phyloP scores from a whole-genome alignment of 2,888 invertebrate species.

The Oeneis ivallda region DNA sequence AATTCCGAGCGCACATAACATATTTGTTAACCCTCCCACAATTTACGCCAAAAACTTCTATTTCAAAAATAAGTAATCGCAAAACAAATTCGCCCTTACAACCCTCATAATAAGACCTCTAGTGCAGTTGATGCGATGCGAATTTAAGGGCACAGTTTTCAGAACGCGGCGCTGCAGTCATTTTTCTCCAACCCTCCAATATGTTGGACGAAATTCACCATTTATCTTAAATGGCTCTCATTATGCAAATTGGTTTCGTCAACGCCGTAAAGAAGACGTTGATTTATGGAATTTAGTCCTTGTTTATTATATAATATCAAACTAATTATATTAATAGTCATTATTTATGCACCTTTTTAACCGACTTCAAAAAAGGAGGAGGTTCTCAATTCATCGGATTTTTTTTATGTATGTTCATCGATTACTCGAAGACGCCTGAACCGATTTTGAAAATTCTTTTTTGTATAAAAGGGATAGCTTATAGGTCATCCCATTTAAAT shows the following conservation, averaged over 20 bases:
- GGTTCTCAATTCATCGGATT: too few relatives aligned
- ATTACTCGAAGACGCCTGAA: too few relatives aligned
- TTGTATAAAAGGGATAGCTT: too few relatives aligned
- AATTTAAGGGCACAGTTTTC: constrained; percentile 64
- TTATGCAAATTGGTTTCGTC: constrained; percentile 61
- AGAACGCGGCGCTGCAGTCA: constrained; percentile 58
- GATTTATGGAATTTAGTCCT: constrained; percentile 21
- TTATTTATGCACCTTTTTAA: too few relatives aligned
- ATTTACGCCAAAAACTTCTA: constrained; percentile 46
- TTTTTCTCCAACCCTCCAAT: constrained; percentile 74
- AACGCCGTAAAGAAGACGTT: constrained; percentile 25
- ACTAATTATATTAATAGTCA: neutral
- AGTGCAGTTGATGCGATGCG: constrained; percentile 47
- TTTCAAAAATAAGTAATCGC: constrained; percentile 23
- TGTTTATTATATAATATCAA: neutral
- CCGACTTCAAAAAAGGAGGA: too few relatives aligned
- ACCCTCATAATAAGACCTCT: constrained; percentile 33
- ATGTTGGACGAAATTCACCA: constrained; percentile 66
- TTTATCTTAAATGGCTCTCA: constrained; percentile 65
- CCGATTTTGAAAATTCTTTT: too few relatives aligned
- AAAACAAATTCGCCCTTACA: neutral
- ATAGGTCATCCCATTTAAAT: too few relatives aligned
- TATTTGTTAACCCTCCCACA: constrained; percentile 56
- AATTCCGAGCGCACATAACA: constrained; percentile 53
- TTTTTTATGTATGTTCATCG: too few relatives aligned